phyloP scores from a whole-genome alignment of 2,888 invertebrate species.

The Scrobipalpa costella region DNA sequence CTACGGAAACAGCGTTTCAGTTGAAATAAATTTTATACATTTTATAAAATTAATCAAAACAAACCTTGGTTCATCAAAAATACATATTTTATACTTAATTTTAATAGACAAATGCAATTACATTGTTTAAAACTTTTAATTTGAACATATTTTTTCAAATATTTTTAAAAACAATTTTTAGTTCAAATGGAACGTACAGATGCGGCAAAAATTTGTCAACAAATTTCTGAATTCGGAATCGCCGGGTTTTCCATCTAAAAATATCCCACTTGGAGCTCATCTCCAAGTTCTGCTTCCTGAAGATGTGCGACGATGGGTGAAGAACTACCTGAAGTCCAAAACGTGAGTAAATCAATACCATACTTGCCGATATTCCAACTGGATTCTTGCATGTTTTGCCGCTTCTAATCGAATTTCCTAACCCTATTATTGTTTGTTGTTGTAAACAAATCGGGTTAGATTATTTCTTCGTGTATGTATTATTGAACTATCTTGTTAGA shows the following conservation, averaged over 20 bases:
- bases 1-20: too few relatives aligned
- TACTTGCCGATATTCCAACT: neutral
- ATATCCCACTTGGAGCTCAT: slow-evolving; percentile 14
- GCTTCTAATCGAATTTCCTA: neutral
- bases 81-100: neutral
- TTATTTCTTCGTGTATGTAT: neutral
- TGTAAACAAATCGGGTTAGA: neutral
- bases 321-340: slow-evolving; percentile 29
- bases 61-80: too few relatives aligned
- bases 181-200: slow-evolving; percentile 7
- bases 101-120: neutral
- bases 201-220: slow-evolving; percentile 21
- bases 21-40: too few relatives aligned
- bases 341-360: slow-evolving; percentile 30
- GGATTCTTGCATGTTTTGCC: neutral
- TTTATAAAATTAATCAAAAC: too few relatives aligned
- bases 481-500: neutral
- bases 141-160: neutral
- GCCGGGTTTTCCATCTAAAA: slow-evolving; percentile 35
- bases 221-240: slow-evolving; percentile 31
- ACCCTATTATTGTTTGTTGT: neutral
- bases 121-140: neutral
- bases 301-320: slow-evolving; percentile 46
- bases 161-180: neutral
- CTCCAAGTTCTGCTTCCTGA: slow-evolving; percentile 25